These are phyloP conservation scores for Micrastur ruficollis DNA, from an alignment of 2,797 vertebrate genomes.

Conservation along the genomic window DNA sequence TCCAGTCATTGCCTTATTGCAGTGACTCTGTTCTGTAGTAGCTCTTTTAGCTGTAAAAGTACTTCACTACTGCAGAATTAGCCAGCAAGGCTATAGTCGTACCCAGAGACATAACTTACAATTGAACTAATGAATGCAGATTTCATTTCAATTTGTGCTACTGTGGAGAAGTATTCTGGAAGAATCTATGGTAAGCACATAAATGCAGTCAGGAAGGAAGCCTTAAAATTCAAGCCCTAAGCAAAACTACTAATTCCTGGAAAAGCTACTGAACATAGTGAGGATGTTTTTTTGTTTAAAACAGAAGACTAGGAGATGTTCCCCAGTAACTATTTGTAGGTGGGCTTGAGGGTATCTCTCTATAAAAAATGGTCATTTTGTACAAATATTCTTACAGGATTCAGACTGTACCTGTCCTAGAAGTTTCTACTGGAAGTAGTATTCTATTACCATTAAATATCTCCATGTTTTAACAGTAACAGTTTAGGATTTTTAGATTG, in stretches of 20 bases:
- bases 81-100: not conserved
- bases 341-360: not conserved
- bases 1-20: not conserved
- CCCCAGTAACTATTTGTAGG: not conserved
- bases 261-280: not conserved
- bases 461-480: not conserved
- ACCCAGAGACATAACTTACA: not conserved
- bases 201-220: not conserved
- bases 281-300: not conserved
- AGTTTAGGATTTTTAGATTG: constrained; percentile 12
- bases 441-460: not conserved
- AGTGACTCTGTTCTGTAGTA: not conserved
- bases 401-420: not conserved
- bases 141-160: not conserved
- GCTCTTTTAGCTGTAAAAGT: not conserved
- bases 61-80: not conserved
- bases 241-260: not conserved
- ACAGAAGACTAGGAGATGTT: not conserved
- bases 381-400: not conserved
- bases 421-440: not conserved
- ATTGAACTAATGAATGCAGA: not conserved
- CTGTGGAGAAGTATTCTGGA: not conserved
- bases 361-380: not conserved
- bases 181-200: not conserved
- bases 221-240: not conserved